Percentiles rank a stretch among this genome's conserved stretches.
Evolutionary conservation across 2,113 vertebrate genomes (phyloP).

Genomic region (Alethe diademata): DNA sequence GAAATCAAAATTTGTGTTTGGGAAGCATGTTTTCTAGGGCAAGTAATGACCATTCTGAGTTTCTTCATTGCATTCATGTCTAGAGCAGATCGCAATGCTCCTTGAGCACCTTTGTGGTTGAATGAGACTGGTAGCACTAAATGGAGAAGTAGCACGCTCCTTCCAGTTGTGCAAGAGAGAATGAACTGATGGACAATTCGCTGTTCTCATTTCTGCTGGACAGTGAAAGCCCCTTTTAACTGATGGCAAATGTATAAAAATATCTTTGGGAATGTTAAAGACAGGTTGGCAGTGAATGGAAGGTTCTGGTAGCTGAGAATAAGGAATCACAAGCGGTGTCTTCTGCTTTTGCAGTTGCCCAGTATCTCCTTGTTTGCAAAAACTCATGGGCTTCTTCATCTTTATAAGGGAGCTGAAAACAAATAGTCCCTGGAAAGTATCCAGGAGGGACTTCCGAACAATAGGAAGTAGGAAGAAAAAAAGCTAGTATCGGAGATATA

Average conservation of each 20-base stretch:
- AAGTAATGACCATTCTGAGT: not conserved
- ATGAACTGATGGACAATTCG: not conserved
- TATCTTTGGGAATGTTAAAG: not conserved
- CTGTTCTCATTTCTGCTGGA: not conserved
- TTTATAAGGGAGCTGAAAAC: not conserved
- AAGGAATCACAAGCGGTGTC: not conserved
- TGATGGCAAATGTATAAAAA: not conserved
- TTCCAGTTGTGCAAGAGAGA: not conserved
- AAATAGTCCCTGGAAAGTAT: not conserved
- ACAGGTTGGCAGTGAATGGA: not conserved
- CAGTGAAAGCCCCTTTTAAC: not conserved
- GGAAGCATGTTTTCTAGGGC: not conserved
- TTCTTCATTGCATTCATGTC: not conserved
- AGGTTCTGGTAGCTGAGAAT: not conserved
- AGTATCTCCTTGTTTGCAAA: not conserved
- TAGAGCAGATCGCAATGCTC: not conserved
- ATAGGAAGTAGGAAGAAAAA: fast-evolving
- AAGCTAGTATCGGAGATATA: not conserved
- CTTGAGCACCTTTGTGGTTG: not conserved
- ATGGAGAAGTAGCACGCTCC: not conserved
- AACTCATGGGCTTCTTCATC: not conserved
- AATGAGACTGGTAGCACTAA: not conserved
- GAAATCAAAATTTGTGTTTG: not conserved
- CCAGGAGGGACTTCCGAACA: not conserved
- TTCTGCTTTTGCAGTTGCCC: not conserved